A percentile compares a stretch with the other conserved stretches of the same genome.
phyloP scores from a whole-genome alignment of 2,797 vertebrate genomes.

The Melanotaenia boesemani region DNA sequence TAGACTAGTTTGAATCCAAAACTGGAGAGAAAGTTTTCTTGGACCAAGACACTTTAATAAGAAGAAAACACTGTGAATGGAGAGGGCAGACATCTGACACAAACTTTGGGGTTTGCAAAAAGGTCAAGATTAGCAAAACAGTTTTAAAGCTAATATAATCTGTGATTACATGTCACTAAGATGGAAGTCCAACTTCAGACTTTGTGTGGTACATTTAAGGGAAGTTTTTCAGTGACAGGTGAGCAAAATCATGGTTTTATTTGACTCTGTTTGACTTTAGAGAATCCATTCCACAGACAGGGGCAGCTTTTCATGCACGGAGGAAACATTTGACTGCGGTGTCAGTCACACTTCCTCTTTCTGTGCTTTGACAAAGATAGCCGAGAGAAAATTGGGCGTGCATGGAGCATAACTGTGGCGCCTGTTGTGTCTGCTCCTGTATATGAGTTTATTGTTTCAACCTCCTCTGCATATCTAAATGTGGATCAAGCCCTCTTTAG shows the following conservation, averaged over 20 bases:
- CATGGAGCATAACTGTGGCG: constrained; percentile 22
- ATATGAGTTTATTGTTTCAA: constrained; percentile 11
- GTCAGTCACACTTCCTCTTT: constrained; percentile 65
- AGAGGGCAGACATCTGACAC: background rate
- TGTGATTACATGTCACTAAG: background rate
- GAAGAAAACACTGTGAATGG: background rate
- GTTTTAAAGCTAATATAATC: background rate
- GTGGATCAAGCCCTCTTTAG: background rate
- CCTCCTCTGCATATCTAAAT: constrained; percentile 23
- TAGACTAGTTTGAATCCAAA: background rate
- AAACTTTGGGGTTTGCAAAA: background rate
- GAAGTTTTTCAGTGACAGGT: background rate
- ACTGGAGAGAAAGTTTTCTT: background rate
- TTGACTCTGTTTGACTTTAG: background rate
- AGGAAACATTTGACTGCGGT: constrained; percentile 25
- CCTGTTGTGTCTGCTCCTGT: constrained; percentile 5
- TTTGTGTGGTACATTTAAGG: background rate
- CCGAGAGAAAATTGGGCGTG: constrained; percentile 18
- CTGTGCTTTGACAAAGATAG: constrained; percentile 26
- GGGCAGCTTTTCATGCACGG: constrained; percentile 16
- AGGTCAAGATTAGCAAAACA: background rate
- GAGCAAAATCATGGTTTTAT: constrained; percentile 11
- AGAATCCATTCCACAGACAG: background rate
- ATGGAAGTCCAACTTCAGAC: background rate
- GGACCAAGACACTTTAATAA: background rate